A percentile compares a stretch with the other conserved stretches of the same genome.
Evolutionary conservation across 2,113 vertebrate genomes (phyloP).

Genomic region (Australoheros scitulus): DNA sequence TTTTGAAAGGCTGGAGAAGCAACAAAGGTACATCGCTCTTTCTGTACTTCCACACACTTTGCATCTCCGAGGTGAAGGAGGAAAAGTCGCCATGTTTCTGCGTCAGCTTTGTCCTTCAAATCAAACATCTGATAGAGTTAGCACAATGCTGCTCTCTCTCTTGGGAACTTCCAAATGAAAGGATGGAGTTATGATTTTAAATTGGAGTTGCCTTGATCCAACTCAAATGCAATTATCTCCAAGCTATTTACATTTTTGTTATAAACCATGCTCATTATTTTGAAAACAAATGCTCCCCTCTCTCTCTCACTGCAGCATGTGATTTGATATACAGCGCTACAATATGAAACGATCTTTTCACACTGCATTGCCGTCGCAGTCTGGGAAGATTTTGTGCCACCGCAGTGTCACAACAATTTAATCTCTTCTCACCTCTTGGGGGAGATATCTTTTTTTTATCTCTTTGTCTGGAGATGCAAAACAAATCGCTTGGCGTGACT

Average conservation of each 20-base stretch:
- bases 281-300: constrained; percentile 66
- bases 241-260: constrained; percentile 76
- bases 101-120: constrained; percentile 60
- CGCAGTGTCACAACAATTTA: constrained; percentile 74
- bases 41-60: neutral
- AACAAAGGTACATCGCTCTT: neutral
- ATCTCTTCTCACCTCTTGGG: constrained; percentile 71
- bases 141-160: constrained; percentile 32
- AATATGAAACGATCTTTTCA: constrained; percentile 73
- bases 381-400: constrained; percentile 71
- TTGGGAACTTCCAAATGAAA: constrained; percentile 60
- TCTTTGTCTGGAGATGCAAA: constrained; percentile 70
- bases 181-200: constrained; percentile 67
- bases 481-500: constrained; percentile 67
- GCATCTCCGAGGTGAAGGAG: neutral
- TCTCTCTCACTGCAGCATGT: constrained; percentile 50
- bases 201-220: constrained; percentile 71
- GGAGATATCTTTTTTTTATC: constrained; percentile 57
- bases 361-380: constrained; percentile 63
- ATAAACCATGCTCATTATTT: constrained; percentile 73
- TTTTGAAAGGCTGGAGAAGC: constrained; percentile 8
- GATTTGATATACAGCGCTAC: constrained; percentile 72
- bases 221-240: constrained; percentile 75
- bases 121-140: constrained; percentile 50
- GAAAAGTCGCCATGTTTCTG: constrained; percentile 26